A percentile compares a stretch with the other conserved stretches of the same genome.
Evolutionary conservation across 2,888 invertebrate species (phyloP).

Genomic region (Pherbina coryleti): DNA sequence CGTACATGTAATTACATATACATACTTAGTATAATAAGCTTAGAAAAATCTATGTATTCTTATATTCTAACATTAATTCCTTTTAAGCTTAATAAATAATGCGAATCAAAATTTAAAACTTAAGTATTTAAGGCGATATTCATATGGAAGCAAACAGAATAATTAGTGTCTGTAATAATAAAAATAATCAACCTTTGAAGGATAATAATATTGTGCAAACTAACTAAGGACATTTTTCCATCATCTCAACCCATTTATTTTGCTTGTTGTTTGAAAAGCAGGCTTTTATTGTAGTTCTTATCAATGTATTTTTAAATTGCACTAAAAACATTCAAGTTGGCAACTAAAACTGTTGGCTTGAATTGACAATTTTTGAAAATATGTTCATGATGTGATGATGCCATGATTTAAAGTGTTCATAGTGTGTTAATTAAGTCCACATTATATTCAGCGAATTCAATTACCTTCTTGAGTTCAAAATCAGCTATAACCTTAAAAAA

Average conservation of each 20-base stretch:
- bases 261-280: no score
- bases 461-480: not conserved
- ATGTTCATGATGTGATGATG: no score
- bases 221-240: not conserved
- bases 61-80: not conserved
- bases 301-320: not conserved
- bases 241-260: no score
- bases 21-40: conserved; percentile 15
- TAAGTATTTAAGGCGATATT: conserved; percentile 3
- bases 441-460: conserved; percentile 11
- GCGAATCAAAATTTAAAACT: conserved; percentile 25
- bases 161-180: conserved; percentile 15
- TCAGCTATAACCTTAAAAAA: no score
- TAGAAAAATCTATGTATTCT: conserved; percentile 10
- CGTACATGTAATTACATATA: conserved; percentile 39
- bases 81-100: conserved; percentile 8
- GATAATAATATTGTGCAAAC: not conserved
- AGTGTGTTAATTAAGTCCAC: no score
- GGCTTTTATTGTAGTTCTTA: no score
- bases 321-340: conserved; percentile 17
- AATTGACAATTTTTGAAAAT: no score
- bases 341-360: no score
- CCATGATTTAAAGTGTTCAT: no score
- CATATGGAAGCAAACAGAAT: not conserved
- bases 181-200: not conserved